Base-by-base conservation (phyloP, 2,888 invertebrate species). In the Trichopria drosophilae region DNA sequence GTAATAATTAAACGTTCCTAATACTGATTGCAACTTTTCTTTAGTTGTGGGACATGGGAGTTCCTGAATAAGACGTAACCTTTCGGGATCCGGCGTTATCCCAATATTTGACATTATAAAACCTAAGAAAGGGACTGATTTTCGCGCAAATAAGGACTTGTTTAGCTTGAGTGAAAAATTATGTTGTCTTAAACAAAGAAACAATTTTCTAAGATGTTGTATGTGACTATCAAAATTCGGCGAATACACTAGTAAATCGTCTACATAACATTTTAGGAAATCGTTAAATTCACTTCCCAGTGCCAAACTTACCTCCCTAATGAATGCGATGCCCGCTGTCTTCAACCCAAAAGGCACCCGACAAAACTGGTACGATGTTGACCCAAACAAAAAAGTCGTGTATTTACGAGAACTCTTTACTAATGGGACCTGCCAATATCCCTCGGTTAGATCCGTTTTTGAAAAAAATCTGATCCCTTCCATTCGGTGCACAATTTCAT, bases 321-420 rank as follows among this genome's bases (percentile, higher is more conserved):
- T 58, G 36, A 66, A 66, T 3, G 57, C 58, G 10, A 51, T 58
- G 5, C 62, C 62, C 3, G 61, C 62, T 1, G n/a, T n/a, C n/a
- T n/a, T n/a, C n/a, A n/a, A n/a, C n/a, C n/a, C n/a, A n/a, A n/a
- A n/a, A n/a, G n/a, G 61, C n/a, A n/a, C n/a, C n/a, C n/a, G n/a
- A n/a, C n/a, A n/a, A n/a, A n/a, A n/a, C n/a, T n/a, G n/a, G n/a
- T n/a, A n/a, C n/a, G n/a, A n/a, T n/a, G n/a, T n/a, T n/a, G n/a
- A n/a, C n/a, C n/a, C n/a, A n/a, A n/a, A n/a, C n/a, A n/a, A n/a
- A n/a, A n/a, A n/a, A n/a, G n/a, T n/a, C n/a, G n/a, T n/a, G n/a
- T 57, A n/a, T n/a, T n/a, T n/a, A n/a, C n/a, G n/a, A n/a, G n/a
- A n/a, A n/a, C n/a, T n/a, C n/a, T n/a, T n/a, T n/a, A n/a, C n/a